phyloP scores from a whole-genome alignment of 2,113 vertebrate species.

The Nibea albiflora region DNA sequence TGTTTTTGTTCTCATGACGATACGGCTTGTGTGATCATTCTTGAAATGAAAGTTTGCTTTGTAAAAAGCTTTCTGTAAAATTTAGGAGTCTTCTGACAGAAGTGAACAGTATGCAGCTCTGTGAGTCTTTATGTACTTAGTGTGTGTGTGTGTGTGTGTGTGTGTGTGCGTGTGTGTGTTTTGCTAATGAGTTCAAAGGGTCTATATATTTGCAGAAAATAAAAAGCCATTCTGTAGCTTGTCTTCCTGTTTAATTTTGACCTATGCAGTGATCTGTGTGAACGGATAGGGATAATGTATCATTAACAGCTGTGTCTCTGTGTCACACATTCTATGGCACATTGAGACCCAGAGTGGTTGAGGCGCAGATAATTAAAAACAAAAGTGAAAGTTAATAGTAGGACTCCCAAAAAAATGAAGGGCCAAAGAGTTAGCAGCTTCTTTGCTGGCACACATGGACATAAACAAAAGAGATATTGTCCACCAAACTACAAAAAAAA shows the following conservation, averaged over 20 bases:
- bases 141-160: constrained; percentile 14
- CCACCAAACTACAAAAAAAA: constrained; percentile 23
- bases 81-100: constrained; percentile 85
- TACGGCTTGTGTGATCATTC: constrained; percentile 59
- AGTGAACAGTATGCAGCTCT: constrained; percentile 83
- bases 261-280: background rate
- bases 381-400: constrained; percentile 7
- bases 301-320: background rate
- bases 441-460: constrained; percentile 10
- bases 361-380: constrained; percentile 26
- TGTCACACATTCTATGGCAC: background rate
- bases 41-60: constrained; percentile 83
- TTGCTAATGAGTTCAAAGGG: constrained; percentile 43
- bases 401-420: constrained; percentile 15
- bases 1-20: constrained; percentile 36
- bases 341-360: constrained; percentile 1
- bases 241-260: background rate
- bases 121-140: constrained; percentile 68
- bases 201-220: constrained; percentile 63
- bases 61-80: constrained; percentile 88
- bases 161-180: constrained; percentile 39
- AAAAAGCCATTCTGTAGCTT: constrained; percentile 32
- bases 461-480: constrained; percentile 52
- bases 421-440: constrained; percentile 23
- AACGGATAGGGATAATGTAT: background rate